Evolutionary conservation across 2,888 invertebrate species (phyloP).

Genomic region (Clunio marinus): DNA sequence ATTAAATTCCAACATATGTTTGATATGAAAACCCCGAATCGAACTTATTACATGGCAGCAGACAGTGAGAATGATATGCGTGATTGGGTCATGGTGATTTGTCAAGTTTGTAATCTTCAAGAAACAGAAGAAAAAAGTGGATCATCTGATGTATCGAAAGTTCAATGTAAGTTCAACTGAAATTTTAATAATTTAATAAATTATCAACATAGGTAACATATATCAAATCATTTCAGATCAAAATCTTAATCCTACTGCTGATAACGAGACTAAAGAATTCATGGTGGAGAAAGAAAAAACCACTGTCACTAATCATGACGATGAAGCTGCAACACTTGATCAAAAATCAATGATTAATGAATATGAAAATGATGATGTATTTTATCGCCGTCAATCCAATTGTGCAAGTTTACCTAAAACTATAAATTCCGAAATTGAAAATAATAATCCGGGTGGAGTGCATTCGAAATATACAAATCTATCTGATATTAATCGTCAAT

Average conservation of each 20-base stretch:
- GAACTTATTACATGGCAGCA: slow-evolving; percentile 89
- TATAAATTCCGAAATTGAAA: slow-evolving; percentile 38
- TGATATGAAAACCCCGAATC: slow-evolving; percentile 80
- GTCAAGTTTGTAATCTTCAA: slow-evolving; percentile 83
- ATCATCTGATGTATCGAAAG: slow-evolving; percentile 46
- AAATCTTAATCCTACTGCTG: slow-evolving; percentile 26
- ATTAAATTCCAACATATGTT: slow-evolving; percentile 77
- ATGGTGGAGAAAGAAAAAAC: slow-evolving; percentile 45
- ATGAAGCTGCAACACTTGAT: slow-evolving; percentile 38
- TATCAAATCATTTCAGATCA: slow-evolving; percentile 37
- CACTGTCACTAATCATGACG: slow-evolving; percentile 44
- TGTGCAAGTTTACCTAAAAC: slow-evolving; percentile 49
- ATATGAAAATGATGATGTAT: slow-evolving; percentile 45
- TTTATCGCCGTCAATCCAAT: slow-evolving; percentile 48
- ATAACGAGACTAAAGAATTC: slow-evolving; percentile 18
- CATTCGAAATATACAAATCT: not conserved
- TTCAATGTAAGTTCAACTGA: slow-evolving; percentile 46
- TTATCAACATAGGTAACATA: not conserved
- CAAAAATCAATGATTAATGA: slow-evolving; percentile 40
- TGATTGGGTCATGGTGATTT: slow-evolving; percentile 91
- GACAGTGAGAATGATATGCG: slow-evolving; percentile 90
- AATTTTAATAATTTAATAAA: not conserved
- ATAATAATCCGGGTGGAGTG: not conserved
- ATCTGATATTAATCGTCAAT: no score
- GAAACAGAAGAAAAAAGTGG: slow-evolving; percentile 59